Evolutionary conservation across 2,797 vertebrate genomes (phyloP).

Genomic region (Cuniculus paca): DNA sequence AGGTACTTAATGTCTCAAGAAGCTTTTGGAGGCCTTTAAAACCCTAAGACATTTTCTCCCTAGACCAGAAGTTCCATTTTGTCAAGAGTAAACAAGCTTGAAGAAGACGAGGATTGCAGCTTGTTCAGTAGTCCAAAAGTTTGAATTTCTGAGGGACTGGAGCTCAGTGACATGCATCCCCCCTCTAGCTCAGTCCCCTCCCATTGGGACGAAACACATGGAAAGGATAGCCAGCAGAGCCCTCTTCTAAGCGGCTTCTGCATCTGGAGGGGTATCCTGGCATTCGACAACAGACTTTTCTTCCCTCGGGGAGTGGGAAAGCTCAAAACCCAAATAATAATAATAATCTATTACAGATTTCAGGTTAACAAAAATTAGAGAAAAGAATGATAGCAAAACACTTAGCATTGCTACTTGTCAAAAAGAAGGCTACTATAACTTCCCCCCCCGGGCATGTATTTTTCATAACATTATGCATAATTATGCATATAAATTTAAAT

Average conservation of each 20-base stretch:
- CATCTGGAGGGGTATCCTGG: conserved; percentile 68
- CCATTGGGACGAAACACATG: conserved; percentile 48
- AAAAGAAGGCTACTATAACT: conserved; percentile 78
- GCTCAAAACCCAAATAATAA: conserved; percentile 73
- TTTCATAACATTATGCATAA: conserved; percentile 69
- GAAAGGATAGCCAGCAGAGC: background rate
- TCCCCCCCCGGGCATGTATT: conserved; percentile 52
- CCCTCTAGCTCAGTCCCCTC: background rate
- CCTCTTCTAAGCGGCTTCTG: conserved; percentile 63
- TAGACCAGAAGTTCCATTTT: conserved; percentile 74
- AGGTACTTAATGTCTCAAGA: conserved; percentile 82
- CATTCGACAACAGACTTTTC: conserved; percentile 33
- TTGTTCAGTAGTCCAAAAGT: conserved; percentile 62
- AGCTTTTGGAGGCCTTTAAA: conserved; percentile 78
- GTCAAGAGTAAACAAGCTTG: conserved; percentile 70
- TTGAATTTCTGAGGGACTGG: conserved; percentile 67
- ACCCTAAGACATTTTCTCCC: conserved; percentile 42
- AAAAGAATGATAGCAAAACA: conserved; percentile 71
- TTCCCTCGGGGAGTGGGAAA: conserved; percentile 26
- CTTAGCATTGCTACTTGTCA: conserved; percentile 68
- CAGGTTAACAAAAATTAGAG: conserved; percentile 71
- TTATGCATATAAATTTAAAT: conserved; percentile 74
- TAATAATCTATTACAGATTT: conserved; percentile 81
- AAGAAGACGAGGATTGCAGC: conserved; percentile 57
- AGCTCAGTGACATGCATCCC: conserved; percentile 45